Conservation (phyloP, 2,888 invertebrate genomes). For the Microdon myrmicae region DNA sequence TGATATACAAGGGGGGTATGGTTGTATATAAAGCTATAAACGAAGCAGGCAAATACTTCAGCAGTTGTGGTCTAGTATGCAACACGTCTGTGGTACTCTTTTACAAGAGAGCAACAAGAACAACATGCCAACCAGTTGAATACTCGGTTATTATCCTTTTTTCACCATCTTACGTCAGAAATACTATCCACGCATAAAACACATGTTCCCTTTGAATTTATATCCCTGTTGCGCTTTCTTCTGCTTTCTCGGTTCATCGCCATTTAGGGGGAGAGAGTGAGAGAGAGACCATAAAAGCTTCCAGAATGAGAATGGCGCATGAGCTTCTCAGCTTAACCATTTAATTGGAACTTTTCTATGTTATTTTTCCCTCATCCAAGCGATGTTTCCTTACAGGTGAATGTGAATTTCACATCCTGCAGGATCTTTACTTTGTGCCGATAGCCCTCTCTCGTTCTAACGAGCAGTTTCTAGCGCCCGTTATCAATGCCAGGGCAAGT, state of each 20-base stretch:
- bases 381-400: conserved; percentile 39
- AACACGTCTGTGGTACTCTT: no score
- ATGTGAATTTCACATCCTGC: conserved; percentile 20
- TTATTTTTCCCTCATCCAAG: conserved; percentile 11
- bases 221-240: conserved; percentile 47
- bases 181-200: conserved; percentile 28
- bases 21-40: no score
- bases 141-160: conserved; percentile 38
- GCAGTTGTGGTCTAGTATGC: no score
- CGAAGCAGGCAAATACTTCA: no score
- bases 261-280: conserved; percentile 2
- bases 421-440: no score
- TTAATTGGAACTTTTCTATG: conserved; percentile 20
- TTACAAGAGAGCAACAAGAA: conserved; percentile 22
- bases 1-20: no score
- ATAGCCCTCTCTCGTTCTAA: conserved; percentile 12
- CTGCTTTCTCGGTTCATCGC: background rate
- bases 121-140: conserved; percentile 48
- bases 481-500: conserved; percentile 47
- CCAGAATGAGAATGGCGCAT: conserved; percentile 28
- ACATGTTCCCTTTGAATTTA: conserved; percentile 46
- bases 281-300: conserved; percentile 3
- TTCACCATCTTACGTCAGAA: conserved; percentile 21
- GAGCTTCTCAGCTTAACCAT: background rate
- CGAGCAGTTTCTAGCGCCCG: conserved; percentile 29